Evolutionary conservation across 53 echinoderm and acorn worm genomes (phyloP).

Genomic region (Luidia sarsii): DNA sequence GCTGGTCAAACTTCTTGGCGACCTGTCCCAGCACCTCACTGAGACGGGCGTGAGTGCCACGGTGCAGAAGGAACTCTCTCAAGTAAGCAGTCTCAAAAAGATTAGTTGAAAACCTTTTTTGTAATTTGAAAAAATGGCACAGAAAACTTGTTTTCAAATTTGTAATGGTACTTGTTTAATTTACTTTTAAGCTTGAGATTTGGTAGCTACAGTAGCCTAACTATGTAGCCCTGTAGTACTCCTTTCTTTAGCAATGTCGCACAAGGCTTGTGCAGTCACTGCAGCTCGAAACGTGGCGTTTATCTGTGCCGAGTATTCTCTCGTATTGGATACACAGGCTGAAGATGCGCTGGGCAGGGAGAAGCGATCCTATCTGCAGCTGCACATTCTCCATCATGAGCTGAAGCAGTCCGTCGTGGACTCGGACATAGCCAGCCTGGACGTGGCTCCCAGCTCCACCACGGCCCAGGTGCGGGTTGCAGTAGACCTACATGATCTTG

Average conservation of each 20-base stretch:
- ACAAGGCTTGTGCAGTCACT: too few species aligned
- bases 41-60: constrained; percentile 69
- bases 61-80: constrained; percentile 53
- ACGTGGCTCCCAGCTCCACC: constrained; percentile 72
- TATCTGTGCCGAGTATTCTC: too few species aligned
- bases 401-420: constrained; percentile 87
- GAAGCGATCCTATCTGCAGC: constrained; percentile 72
- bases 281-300: too few species aligned
- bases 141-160: too few species aligned
- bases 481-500: too few species aligned
- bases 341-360: constrained; percentile 73
- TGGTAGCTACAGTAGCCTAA: too few species aligned
- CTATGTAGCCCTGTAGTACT: too few species aligned
- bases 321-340: constrained; percentile 58
- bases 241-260: too few species aligned
- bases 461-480: constrained; percentile 69
- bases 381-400: constrained; percentile 88
- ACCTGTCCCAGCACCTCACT: constrained; percentile 67
- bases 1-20: constrained; percentile 68
- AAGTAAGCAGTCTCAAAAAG: too few species aligned
- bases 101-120: neutral
- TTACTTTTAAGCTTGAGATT: too few species aligned
- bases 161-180: too few species aligned
- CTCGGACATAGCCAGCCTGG: constrained; percentile 67
- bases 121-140: too few species aligned